Evolutionary conservation across 2,797 vertebrate species (phyloP).

Genomic region (Acanthurus leucopareius): DNA sequence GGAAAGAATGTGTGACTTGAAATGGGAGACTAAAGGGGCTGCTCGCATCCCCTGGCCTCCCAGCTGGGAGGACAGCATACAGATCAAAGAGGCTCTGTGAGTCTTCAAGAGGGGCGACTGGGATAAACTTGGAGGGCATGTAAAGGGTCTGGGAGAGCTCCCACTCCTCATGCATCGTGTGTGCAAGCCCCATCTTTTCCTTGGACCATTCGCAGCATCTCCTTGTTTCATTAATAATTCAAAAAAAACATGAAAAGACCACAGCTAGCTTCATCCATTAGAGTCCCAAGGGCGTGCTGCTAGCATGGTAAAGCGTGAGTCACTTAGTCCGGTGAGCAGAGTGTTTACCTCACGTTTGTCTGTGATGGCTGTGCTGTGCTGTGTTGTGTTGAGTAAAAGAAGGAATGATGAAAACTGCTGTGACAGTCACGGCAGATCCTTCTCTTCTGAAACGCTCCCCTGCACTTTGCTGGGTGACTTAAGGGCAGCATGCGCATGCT

Average conservation of each 20-base stretch:
- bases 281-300: conserved; percentile 33
- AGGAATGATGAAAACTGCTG: conserved; percentile 47
- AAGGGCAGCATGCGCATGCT: background rate
- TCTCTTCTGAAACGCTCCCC: background rate
- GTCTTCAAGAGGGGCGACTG: conserved; percentile 62
- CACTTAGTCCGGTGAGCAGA: conserved; percentile 56
- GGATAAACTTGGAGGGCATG: conserved; percentile 60
- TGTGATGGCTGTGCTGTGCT: conserved; percentile 48
- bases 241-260: conserved; percentile 44
- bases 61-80: conserved; percentile 65
- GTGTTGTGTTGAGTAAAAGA: conserved; percentile 24
- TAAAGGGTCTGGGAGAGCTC: conserved; percentile 56
- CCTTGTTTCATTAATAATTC: conserved; percentile 65
- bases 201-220: conserved; percentile 40
- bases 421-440: conserved; percentile 8
- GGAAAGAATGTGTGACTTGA: conserved; percentile 79
- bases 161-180: conserved; percentile 39
- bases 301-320: conserved; percentile 38
- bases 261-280: conserved; percentile 33
- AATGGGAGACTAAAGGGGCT: conserved; percentile 66
- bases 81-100: conserved; percentile 75
- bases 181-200: conserved; percentile 38
- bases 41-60: conserved; percentile 64
- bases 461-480: conserved; percentile 9
- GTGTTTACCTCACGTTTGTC: conserved; percentile 55